These are phyloP conservation scores for Nicator chloris DNA, from an alignment of 2,113 vertebrate genomes.

Conservation along the genomic window DNA sequence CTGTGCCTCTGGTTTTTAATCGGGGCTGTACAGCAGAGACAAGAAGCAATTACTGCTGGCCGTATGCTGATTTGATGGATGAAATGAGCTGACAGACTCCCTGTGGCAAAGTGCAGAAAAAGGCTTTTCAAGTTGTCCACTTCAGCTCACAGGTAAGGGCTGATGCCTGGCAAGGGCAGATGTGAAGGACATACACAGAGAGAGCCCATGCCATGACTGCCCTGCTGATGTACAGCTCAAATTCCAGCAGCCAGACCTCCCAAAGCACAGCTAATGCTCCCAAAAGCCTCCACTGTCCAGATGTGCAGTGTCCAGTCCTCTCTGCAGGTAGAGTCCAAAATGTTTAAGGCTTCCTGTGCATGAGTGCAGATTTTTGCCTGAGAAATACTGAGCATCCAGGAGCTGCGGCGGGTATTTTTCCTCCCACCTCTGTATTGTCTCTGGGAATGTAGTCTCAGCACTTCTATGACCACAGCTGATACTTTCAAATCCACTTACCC, in stretches of 20 bases:
- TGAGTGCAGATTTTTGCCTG: background rate
- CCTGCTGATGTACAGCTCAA: background rate
- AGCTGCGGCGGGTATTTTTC: background rate
- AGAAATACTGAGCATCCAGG: background rate
- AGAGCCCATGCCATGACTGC: fast-evolving
- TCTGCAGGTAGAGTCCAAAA: background rate
- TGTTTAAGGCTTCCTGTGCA: background rate
- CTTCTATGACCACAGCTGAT: background rate
- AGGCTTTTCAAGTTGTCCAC: background rate
- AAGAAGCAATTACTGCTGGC: background rate
- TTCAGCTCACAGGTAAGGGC: background rate
- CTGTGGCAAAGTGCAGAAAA: background rate
- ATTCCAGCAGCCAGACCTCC: background rate
- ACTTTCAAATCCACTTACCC: background rate
- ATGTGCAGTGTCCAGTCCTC: too few species aligned
- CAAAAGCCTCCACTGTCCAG: background rate
- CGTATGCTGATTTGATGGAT: background rate
- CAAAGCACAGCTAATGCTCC: background rate
- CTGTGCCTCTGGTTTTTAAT: background rate
- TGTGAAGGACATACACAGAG: background rate
- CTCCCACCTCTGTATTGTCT: background rate
- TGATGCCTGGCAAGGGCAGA: background rate
- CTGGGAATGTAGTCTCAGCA: background rate
- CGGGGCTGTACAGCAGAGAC: background rate
- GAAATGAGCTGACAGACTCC: background rate